A percentile compares a stretch with the other conserved stretches of the same genome.
phyloP scores from a whole-genome alignment of 1,140 invertebrate species.

The Drosophila teissieri region DNA sequence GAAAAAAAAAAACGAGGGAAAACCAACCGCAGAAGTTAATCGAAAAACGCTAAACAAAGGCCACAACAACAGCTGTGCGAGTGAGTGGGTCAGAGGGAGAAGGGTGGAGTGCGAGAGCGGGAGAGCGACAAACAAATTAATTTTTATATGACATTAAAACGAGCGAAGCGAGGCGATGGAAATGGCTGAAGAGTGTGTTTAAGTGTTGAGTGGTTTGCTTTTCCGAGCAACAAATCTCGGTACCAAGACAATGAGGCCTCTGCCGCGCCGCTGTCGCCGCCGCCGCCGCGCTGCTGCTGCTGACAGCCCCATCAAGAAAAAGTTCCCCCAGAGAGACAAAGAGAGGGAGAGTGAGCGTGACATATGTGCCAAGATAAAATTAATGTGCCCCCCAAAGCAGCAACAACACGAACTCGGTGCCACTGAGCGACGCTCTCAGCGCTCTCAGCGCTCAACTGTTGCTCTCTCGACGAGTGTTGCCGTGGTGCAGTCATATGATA shows the following conservation, averaged over 20 bases:
- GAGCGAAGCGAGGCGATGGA: slow-evolving; percentile 71
- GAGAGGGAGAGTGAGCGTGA: slow-evolving; percentile 56
- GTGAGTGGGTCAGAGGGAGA: background rate
- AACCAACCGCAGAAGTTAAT: slow-evolving; percentile 79
- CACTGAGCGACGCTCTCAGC: slow-evolving; percentile 49
- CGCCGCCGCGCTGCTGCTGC: slow-evolving; percentile 16
- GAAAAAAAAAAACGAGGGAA: slow-evolving; percentile 49
- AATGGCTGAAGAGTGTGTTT: slow-evolving; percentile 60
- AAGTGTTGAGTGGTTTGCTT: slow-evolving; percentile 73
- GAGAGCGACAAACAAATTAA: slow-evolving; percentile 80
- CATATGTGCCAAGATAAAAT: slow-evolving; percentile 80
- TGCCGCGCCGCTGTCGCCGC: slow-evolving; percentile 37
- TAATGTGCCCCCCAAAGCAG: slow-evolving; percentile 57
- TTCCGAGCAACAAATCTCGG: slow-evolving; percentile 73
- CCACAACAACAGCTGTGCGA: slow-evolving; percentile 23
- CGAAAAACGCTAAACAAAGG: slow-evolving; percentile 81
- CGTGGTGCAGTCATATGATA: slow-evolving; percentile 50
- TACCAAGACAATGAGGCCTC: slow-evolving; percentile 65
- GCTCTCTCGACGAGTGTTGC: slow-evolving; percentile 74
- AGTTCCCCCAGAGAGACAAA: slow-evolving; percentile 17
- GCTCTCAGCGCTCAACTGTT: slow-evolving; percentile 67
- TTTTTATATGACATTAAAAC: slow-evolving; percentile 83
- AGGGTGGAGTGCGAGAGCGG: slow-evolving; percentile 16
- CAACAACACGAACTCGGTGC: background rate
- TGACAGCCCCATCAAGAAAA: slow-evolving; percentile 49